These are phyloP conservation scores for Nothocercus julius DNA, from an alignment of 2,113 vertebrate genomes.

Conservation along the genomic window DNA sequence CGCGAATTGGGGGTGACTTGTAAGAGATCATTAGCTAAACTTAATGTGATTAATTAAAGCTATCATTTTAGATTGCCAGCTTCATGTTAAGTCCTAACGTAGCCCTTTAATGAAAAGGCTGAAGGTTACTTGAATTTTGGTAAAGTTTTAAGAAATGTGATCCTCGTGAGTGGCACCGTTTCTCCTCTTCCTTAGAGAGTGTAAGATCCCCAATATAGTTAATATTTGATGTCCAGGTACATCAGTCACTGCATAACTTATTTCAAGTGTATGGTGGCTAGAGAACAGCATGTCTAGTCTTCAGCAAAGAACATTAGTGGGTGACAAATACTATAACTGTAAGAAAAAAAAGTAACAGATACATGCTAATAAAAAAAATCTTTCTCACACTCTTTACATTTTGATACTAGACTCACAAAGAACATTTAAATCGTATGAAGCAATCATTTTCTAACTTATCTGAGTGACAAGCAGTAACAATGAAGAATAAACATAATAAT, in stretches of 20 bases:
- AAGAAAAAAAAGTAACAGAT: background rate
- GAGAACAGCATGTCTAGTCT: background rate
- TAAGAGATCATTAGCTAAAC: constrained; percentile 27
- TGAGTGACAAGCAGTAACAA: constrained; percentile 6
- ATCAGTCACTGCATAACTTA: background rate
- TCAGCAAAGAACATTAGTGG: background rate
- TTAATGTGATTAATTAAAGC: constrained; percentile 43
- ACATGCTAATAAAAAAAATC: background rate
- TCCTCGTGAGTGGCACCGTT: background rate
- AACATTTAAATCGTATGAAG: background rate
- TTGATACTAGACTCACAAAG: background rate
- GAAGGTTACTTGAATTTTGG: background rate
- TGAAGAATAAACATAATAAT: background rate
- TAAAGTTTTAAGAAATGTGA: background rate
- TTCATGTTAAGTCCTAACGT: background rate
- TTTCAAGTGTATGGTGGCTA: background rate
- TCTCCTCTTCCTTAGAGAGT: rapidly evolving
- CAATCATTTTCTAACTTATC: background rate
- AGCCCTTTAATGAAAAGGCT: constrained; percentile 26
- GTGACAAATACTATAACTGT: background rate
- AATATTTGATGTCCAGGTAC: rapidly evolving
- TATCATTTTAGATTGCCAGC: background rate
- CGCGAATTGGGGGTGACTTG: background rate
- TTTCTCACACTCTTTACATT: background rate
- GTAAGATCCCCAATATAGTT: background rate